A percentile compares a stretch with the other conserved stretches of the same genome.
These are phyloP conservation scores for Argyra leucocephala DNA, from an alignment of 2,888 invertebrate genomes.

Conservation along the genomic window DNA sequence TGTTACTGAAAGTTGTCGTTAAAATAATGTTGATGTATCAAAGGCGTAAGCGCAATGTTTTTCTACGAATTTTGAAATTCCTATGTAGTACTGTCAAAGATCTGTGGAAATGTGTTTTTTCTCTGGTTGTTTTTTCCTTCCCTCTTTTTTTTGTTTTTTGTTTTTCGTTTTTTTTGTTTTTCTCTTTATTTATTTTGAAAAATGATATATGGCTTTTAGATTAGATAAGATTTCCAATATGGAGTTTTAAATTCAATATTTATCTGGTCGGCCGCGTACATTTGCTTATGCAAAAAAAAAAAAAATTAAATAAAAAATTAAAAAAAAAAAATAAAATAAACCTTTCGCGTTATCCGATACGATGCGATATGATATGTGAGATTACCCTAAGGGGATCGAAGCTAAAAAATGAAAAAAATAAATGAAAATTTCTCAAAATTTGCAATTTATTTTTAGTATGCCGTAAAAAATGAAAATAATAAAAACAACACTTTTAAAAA, in stretches of 20 bases:
- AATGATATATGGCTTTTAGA: neutral
- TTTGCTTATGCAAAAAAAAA: neutral
- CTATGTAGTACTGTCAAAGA: neutral
- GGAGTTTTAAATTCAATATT: slow-evolving; percentile 2
- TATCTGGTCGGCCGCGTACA: neutral
- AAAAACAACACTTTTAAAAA: neutral
- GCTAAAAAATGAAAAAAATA: neutral
- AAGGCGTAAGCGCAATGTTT: slow-evolving; percentile 6
- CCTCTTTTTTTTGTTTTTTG: neutral
- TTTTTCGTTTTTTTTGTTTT: neutral
- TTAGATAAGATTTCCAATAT: slow-evolving; percentile 4
- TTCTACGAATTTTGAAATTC: slow-evolving; percentile 1
- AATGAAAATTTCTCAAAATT: neutral
- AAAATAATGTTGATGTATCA: neutral
- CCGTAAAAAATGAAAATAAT: neutral
- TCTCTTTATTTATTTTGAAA: neutral
- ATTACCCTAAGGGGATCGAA: neutral
- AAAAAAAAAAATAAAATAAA: neutral
- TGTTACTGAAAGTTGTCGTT: neutral
- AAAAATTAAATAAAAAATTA: neutral
- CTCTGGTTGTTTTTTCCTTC: neutral
- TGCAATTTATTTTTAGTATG: neutral
- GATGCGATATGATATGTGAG: neutral
- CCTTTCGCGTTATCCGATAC: neutral
- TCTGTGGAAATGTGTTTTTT: neutral